These are phyloP conservation scores for Leptopterna dolabrata DNA, from an alignment of 2,888 invertebrate genomes.

Conservation along the genomic window DNA sequence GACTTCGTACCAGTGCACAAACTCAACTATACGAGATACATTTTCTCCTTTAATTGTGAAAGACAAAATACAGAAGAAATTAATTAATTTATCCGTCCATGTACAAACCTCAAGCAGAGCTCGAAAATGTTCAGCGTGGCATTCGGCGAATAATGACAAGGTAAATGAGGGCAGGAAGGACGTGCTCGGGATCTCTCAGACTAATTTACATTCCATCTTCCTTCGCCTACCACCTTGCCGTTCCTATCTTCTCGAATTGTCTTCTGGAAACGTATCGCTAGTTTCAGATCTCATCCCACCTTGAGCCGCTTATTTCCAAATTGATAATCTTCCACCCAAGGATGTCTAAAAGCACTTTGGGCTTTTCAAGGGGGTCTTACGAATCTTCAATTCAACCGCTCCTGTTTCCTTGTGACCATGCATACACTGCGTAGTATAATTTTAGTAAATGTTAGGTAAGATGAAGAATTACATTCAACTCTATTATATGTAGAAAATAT, in stretches of 20 bases:
- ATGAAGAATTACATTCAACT: no score
- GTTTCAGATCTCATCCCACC: background rate
- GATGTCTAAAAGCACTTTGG: background rate
- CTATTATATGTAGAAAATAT: no score
- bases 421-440: no score
- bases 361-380: background rate
- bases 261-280: conserved; percentile 6
- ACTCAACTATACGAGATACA: no score
- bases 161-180: background rate
- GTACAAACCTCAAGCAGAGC: background rate
- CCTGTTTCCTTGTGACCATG: no score
- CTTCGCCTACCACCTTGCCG: background rate
- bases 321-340: background rate
- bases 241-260: background rate
- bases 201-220: conserved; percentile 31
- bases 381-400: background rate
- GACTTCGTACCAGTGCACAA: no score
- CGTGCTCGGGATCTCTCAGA: conserved; percentile 17
- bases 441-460: no score
- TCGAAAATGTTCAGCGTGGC: background rate
- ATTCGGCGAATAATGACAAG: conserved; percentile 19
- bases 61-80: no score
- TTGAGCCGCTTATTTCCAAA: background rate
- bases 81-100: no score
- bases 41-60: no score